Conservation (phyloP, 2,888 invertebrate genomes). For the Eudasyphora cyanicolor region DNA sequence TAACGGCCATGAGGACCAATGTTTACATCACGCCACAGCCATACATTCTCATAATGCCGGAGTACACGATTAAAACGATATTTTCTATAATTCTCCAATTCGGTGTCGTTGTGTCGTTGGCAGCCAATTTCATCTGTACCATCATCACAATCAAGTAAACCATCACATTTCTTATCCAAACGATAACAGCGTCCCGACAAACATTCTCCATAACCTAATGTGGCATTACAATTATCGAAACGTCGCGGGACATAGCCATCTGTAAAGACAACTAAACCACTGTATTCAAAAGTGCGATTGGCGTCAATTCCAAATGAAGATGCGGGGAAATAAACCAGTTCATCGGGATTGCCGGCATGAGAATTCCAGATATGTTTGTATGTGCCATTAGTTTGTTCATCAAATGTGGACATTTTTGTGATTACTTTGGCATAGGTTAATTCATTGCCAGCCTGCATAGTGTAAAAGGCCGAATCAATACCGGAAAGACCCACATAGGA, state of each 20-base stretch:
- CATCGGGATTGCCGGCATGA: conserved; percentile 90
- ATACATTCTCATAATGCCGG: conserved; percentile 95
- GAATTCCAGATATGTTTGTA: conserved; percentile 91
- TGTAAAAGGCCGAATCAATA: conserved; percentile 92
- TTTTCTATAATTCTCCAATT: conserved; percentile 88
- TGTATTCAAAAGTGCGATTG: conserved; percentile 94
- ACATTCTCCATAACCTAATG: conserved; percentile 89
- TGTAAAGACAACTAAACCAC: conserved; percentile 93
- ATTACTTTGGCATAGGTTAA: conserved; percentile 92
- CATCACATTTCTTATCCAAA: conserved; percentile 89
- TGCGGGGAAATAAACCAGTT: conserved; percentile 92
- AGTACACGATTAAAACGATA: conserved; percentile 91
- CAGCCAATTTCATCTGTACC: conserved; percentile 92
- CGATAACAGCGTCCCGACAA: conserved; percentile 90
- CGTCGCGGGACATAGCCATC: conserved; percentile 90
- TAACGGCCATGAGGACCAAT: conserved; percentile 94
- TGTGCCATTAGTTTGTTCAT: conserved; percentile 92
- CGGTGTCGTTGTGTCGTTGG: conserved; percentile 84
- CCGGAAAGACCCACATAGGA: conserved; percentile 96
- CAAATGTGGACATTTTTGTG: conserved; percentile 92
- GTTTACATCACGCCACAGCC: conserved; percentile 97
- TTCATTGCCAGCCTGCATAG: conserved; percentile 96
- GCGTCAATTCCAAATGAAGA: conserved; percentile 96
- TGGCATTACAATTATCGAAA: conserved; percentile 85
- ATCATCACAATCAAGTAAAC: conserved; percentile 88